Conservation (phyloP, 64 coral and sea anemone genomes). For the Montipora cactus region DNA sequence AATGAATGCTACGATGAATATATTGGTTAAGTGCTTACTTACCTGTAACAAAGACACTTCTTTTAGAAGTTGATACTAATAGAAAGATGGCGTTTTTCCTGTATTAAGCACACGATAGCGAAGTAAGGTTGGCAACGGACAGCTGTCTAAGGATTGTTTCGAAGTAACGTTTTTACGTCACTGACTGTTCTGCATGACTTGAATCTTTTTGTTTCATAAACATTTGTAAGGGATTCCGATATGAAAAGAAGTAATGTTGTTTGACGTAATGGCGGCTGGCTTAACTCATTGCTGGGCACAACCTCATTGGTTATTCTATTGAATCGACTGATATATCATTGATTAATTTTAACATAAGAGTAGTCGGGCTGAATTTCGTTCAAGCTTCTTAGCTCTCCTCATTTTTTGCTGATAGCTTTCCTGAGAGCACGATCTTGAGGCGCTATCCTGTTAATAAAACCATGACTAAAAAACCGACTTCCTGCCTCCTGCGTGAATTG, state of each 20-base stretch:
- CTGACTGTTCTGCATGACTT: conserved; percentile 22
- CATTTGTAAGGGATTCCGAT: not conserved
- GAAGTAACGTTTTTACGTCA: conserved; percentile 14
- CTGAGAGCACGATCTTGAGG: too few relatives aligned
- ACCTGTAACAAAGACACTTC: conserved; percentile 25
- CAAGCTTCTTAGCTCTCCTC: too few relatives aligned
- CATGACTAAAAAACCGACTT: too few relatives aligned
- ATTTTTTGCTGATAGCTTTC: too few relatives aligned
- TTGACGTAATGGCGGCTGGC: conserved; percentile 6
- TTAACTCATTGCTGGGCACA: not conserved
- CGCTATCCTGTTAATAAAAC: too few relatives aligned
- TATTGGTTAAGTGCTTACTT: conserved; percentile 30
- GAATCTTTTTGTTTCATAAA: not conserved
- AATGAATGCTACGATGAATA: not conserved
- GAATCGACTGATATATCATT: not conserved
- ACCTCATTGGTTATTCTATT: not conserved
- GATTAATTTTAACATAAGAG: too few relatives aligned
- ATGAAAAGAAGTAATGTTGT: conserved; percentile 30
- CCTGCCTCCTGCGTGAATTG: too few relatives aligned
- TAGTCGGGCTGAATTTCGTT: too few relatives aligned
- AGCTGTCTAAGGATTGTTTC: not conserved
- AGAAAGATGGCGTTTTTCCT: not conserved
- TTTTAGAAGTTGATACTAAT: not conserved
- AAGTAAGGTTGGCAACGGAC: not conserved
- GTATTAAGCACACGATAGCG: not conserved